A percentile compares a stretch with the other conserved stretches of the same genome.
phyloP scores from a whole-genome alignment of 92 coral and sea anemone species.

The Pocillopora grandis region DNA sequence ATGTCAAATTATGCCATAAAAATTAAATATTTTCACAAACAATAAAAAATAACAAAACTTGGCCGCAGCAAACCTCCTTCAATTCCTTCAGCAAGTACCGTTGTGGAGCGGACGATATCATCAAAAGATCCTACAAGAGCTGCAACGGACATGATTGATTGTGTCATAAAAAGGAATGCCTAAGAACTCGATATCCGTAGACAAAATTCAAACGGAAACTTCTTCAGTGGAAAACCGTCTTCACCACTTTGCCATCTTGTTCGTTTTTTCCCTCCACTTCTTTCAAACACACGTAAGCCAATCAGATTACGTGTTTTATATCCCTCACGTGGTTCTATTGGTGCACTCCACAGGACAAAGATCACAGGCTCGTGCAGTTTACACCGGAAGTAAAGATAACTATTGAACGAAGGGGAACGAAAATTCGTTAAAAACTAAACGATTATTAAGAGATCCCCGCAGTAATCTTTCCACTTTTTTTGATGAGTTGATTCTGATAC shows the following conservation, averaged over 20 bases:
- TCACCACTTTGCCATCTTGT: constrained; percentile 64
- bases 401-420: not conserved
- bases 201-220: not conserved
- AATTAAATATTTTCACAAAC: not conserved
- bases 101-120: constrained; percentile 90
- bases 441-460: not conserved
- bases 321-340: constrained; percentile 32
- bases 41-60: not conserved
- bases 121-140: constrained; percentile 90
- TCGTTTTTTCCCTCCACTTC: constrained; percentile 96
- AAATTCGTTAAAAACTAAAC: no score
- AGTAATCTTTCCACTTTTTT: no score
- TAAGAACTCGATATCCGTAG: not conserved
- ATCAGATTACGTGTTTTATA: constrained; percentile 54
- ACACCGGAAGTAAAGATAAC: not conserved
- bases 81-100: constrained; percentile 91
- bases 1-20: not conserved
- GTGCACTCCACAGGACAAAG: constrained; percentile 25
- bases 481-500: no score
- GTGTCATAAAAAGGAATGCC: constrained; percentile 9
- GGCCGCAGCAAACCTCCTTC: constrained; percentile 78
- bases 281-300: constrained; percentile 78
- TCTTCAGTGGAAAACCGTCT: constrained; percentile 7
- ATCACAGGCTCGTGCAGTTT: constrained; percentile 45
- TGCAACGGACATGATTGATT: constrained; percentile 72